phyloP scores from a whole-genome alignment of 2,888 invertebrate species.

The Cremastobaeus sp. region DNA sequence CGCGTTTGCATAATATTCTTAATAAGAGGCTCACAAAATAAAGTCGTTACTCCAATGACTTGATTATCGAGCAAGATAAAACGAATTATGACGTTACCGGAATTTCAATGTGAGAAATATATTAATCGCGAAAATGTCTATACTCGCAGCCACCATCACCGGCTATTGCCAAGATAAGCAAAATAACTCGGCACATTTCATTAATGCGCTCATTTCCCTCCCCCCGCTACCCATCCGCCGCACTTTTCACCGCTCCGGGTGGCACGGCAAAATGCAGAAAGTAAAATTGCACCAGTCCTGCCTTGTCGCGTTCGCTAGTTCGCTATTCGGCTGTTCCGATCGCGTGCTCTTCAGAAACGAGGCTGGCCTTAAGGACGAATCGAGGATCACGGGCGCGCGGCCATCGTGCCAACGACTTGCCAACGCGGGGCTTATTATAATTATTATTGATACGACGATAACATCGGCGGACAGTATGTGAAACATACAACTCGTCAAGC shows the following conservation, averaged over 20 bases:
- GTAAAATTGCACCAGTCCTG: no score
- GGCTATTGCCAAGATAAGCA: no score
- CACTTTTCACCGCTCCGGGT: no score
- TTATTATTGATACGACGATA: slow-evolving; percentile 71
- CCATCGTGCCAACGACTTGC: slow-evolving; percentile 43
- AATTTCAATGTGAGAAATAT: slow-evolving; percentile 34
- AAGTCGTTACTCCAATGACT: slow-evolving; percentile 51
- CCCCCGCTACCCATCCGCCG: no score
- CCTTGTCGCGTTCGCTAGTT: background rate
- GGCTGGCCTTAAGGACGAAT: slow-evolving; percentile 43
- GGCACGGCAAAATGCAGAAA: no score
- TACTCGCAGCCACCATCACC: no score
- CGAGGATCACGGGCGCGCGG: slow-evolving; percentile 2
- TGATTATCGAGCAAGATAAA: slow-evolving; percentile 51
- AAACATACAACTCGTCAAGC: slow-evolving; percentile 68
- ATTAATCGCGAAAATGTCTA: background rate
- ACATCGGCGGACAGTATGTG: slow-evolving; percentile 68
- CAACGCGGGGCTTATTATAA: slow-evolving; percentile 61
- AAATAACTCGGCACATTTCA: no score
- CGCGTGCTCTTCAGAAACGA: slow-evolving; percentile 51
- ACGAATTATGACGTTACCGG: slow-evolving; percentile 31
- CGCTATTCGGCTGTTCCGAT: slow-evolving; percentile 34
- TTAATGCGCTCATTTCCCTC: no score
- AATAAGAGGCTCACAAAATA: slow-evolving; percentile 42
- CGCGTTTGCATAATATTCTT: slow-evolving; percentile 57